A percentile compares a stretch with the other conserved stretches of the same genome.
Evolutionary conservation across 2,797 vertebrate species (phyloP).

Genomic region (Siniperca obscura): DNA sequence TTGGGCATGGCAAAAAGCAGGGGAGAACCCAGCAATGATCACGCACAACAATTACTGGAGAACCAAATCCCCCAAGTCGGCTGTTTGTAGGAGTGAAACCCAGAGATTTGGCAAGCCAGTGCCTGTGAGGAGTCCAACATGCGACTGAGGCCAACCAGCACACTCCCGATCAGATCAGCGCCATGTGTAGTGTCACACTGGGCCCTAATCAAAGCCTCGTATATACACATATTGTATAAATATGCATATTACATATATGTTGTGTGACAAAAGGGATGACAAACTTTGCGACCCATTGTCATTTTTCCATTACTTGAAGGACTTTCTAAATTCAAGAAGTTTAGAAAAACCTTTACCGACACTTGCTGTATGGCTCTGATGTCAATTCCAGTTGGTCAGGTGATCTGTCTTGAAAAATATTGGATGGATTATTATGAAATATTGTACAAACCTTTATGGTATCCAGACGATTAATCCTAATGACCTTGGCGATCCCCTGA

Average conservation of each 20-base stretch:
- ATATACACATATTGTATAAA: slow-evolving; percentile 21
- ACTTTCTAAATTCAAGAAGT: not conserved
- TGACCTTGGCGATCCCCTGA: not conserved
- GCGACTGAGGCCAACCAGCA: slow-evolving; percentile 68
- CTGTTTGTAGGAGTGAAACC: slow-evolving; percentile 75
- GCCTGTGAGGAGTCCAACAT: slow-evolving; percentile 66
- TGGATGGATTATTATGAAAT: slow-evolving; percentile 1
- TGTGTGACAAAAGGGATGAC: slow-evolving; percentile 17
- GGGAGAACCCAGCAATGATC: slow-evolving; percentile 76
- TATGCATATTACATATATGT: not conserved
- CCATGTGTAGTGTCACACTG: slow-evolving; percentile 75
- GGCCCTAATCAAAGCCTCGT: slow-evolving; percentile 72
- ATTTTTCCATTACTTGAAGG: slow-evolving; percentile 2
- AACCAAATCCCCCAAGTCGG: slow-evolving; percentile 74
- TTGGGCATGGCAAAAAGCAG: slow-evolving; percentile 69
- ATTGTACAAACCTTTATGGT: not conserved
- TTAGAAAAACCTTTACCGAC: not conserved
- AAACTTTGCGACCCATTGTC: slow-evolving; percentile 2
- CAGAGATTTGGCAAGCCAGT: slow-evolving; percentile 71
- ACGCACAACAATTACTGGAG: slow-evolving; percentile 74
- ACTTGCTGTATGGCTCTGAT: not conserved
- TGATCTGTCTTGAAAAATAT: not conserved
- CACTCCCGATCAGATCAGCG: slow-evolving; percentile 77
- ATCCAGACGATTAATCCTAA: not conserved
- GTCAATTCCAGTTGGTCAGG: not conserved